Evolutionary conservation across 2,888 invertebrate genomes (phyloP).

Genomic region (Pristionchus fissidentatus): DNA sequence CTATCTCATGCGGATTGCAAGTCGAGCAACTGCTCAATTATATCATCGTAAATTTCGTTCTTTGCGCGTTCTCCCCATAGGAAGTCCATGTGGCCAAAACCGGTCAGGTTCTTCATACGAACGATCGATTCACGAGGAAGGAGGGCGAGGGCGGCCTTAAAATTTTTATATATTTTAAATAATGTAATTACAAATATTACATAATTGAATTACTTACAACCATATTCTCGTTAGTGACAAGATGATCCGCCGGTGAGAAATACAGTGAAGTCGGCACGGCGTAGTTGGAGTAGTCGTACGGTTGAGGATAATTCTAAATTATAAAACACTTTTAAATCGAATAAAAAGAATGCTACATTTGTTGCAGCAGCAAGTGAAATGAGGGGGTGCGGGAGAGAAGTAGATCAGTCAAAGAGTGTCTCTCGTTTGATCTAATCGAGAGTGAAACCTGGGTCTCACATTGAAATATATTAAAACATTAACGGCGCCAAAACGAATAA

Average conservation of each 20-base stretch:
- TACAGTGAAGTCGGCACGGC: not conserved
- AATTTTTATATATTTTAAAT: not conserved
- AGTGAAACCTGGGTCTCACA: too few species aligned
- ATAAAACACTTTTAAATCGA: too few species aligned
- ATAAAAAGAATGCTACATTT: too few species aligned
- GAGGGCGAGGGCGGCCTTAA: not conserved
- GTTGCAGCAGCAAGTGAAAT: too few species aligned
- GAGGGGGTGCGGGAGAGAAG: too few species aligned
- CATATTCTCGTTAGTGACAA: not conserved
- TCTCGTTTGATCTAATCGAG: too few species aligned
- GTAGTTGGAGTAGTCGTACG: conserved; percentile 1
- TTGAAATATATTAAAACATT: too few species aligned
- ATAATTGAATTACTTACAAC: not conserved
- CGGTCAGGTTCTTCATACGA: not conserved
- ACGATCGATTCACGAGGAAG: not conserved
- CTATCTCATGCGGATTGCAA: too few species aligned
- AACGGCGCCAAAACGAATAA: too few species aligned
- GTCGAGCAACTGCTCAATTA: too few species aligned
- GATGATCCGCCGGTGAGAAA: not conserved
- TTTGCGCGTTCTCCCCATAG: conserved; percentile 30
- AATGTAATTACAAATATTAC: not conserved
- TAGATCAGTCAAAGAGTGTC: too few species aligned
- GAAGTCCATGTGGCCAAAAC: conserved; percentile 10
- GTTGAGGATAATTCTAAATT: not conserved
- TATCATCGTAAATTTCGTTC: conserved; percentile 15